Evolutionary conservation across 2,888 invertebrate species (phyloP), one percentile per base, ranked within the genome.

Genomic region (Brenthis ino): DNA sequence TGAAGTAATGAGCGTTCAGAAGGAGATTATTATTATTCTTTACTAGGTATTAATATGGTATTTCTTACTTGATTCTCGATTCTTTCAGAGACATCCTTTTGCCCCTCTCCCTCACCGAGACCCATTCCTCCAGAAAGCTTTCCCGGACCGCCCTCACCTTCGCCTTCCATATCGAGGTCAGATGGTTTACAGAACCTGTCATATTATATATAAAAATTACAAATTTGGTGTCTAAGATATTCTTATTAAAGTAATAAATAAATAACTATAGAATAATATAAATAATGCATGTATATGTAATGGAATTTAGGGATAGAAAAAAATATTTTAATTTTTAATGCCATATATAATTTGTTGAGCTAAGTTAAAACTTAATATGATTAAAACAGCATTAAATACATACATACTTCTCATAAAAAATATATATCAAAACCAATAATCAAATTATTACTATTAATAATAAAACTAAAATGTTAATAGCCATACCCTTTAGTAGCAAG

Each of bases 81-180:
- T 81, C 95, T 95, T 70, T 99, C 99, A 0, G 99, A 99, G 37
- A 99, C 98, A 86, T 99, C 99, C 79, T 97, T 98, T 76, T 97
- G 95, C 1, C 98, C 98, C 88, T 96, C 96, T 0, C 99, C 99
- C 72, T 99, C 99, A 0, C 98, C 98, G 5, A 99, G 92, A 0
- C 99, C 99, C 82, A 97, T 96, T 6, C 98, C 98, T 72, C 96
- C 95, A 0, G 95, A 93, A 43, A 93, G 83, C 67, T 94, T 94
- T 1, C 94, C 94, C 0, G 94, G 93, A 1, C 89, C 87, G 28
- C 94, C 94, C 13, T 94, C 95, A 33, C 95, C 95, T 73, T 96
- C 95, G n/a, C 95, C 95, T 75, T 96, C 96, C 78, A 95, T 95
- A 78, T 97, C 95, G 37, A 96, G 89, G 80, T 98, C 98, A 4